These are phyloP conservation scores for Gopherus flavomarginatus DNA, from an alignment of 2,113 vertebrate genomes.

Conservation along the genomic window DNA sequence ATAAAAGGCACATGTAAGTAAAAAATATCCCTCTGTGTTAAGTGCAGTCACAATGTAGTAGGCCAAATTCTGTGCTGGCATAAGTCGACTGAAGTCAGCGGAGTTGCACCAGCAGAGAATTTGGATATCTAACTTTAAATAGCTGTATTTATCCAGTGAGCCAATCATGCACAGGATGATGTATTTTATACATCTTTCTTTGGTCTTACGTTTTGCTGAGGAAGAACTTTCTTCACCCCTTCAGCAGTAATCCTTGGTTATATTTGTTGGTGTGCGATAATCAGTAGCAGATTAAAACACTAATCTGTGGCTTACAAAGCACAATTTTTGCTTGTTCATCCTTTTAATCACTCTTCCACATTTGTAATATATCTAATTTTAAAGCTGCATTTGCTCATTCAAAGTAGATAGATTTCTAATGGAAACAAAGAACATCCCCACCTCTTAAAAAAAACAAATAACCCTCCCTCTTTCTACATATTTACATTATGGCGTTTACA, in stretches of 20 bases:
- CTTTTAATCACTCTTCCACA: not conserved
- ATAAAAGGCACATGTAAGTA: not conserved
- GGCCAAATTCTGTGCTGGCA: not conserved
- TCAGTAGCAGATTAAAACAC: not conserved
- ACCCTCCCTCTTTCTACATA: not conserved
- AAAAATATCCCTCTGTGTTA: not conserved
- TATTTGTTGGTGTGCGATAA: not conserved
- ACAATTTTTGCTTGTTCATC: not conserved
- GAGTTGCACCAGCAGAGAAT: not conserved
- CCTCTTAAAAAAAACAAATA: not conserved
- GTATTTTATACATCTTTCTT: not conserved
- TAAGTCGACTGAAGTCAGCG: not conserved
- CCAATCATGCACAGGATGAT: not conserved
- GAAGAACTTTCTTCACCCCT: not conserved
- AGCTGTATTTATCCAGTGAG: slow-evolving; percentile 10
- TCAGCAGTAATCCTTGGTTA: not conserved
- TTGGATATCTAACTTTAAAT: not conserved
- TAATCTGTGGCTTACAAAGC: not conserved
- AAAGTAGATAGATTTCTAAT: not conserved
- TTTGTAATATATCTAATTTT: not conserved
- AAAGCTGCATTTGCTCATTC: not conserved
- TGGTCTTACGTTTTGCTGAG: not conserved
- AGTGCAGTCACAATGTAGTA: not conserved
- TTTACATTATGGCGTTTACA: not conserved
- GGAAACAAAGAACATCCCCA: not conserved